A percentile compares a stretch with the other conserved stretches of the same genome.
Evolutionary conservation across 2,797 vertebrate species (phyloP).

Genomic region (Onychomys arenicola): DNA sequence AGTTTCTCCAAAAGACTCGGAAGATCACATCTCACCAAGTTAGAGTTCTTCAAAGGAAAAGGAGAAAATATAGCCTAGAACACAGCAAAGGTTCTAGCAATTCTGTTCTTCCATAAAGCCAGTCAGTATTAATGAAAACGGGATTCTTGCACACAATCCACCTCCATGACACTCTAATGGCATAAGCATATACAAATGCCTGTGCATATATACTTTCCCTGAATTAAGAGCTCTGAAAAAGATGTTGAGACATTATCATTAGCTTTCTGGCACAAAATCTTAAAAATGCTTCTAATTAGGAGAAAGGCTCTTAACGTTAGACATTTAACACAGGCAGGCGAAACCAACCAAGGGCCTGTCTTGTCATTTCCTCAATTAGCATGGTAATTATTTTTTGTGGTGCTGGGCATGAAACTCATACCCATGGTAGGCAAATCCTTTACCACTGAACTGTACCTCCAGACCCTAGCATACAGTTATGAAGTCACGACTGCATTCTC

Average conservation of each 20-base stretch:
- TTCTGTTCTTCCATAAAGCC: not conserved
- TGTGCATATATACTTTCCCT: not conserved
- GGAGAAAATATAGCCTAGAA: not conserved
- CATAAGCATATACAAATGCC: not conserved
- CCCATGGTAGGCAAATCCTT: not conserved
- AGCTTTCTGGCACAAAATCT: conserved; percentile 45
- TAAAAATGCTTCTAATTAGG: conserved; percentile 41
- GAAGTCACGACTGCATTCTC: not conserved
- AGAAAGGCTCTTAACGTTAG: not conserved
- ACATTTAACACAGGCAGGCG: not conserved
- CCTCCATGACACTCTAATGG: not conserved
- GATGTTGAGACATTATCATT: not conserved
- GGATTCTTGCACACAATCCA: not conserved
- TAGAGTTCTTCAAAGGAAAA: conserved; percentile 59
- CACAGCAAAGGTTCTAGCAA: conserved; percentile 30
- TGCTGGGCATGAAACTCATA: not conserved
- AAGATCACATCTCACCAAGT: conserved; percentile 43
- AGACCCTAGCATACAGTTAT: not conserved
- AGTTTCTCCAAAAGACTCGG: conserved; percentile 22
- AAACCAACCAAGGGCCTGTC: not conserved
- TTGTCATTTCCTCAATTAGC: not conserved
- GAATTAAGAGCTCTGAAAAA: not conserved
- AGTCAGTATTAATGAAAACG: not conserved
- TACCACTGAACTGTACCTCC: not conserved
- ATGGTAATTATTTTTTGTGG: not conserved